Percentiles rank a stretch among this genome's conserved stretches.
These are phyloP conservation scores for Meteorus sp. DNA, from an alignment of 1,140 invertebrate genomes.

Conservation along the genomic window DNA sequence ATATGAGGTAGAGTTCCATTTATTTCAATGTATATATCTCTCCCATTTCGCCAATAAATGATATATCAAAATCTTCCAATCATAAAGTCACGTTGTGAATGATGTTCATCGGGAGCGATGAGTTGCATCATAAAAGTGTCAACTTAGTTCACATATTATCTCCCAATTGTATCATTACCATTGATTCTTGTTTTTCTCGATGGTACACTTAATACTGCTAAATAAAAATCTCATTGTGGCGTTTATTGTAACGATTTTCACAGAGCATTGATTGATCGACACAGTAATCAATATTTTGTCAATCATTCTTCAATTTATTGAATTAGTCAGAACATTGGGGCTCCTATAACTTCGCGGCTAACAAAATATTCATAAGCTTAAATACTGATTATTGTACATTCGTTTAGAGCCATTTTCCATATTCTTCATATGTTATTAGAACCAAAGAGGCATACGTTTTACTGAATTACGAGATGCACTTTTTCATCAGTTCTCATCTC, in stretches of 20 bases:
- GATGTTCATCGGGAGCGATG: neutral
- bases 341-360: slow-evolving; percentile 14
- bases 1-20: slow-evolving; percentile 23
- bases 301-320: too few relatives aligned
- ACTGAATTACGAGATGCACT: neutral
- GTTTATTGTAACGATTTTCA: neutral
- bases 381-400: slow-evolving; percentile 36
- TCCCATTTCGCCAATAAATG: neutral
- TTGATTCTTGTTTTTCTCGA: neutral
- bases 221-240: neutral
- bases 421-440: slow-evolving; percentile 17
- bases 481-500: neutral
- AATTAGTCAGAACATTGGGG: too few relatives aligned
- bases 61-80: too few relatives aligned
- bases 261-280: neutral
- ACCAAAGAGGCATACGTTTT: slow-evolving; percentile 3
- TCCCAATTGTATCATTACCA: too few relatives aligned
- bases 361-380: slow-evolving; percentile 31
- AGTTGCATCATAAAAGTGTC: too few relatives aligned
- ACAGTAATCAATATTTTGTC: too few relatives aligned
- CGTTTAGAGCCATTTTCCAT: slow-evolving; percentile 31
- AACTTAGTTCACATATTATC: too few relatives aligned
- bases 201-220: slow-evolving; percentile 19
- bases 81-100: too few relatives aligned
- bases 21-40: slow-evolving; percentile 1